phyloP scores from a whole-genome alignment of 2,888 invertebrate genomes.

The Eurytoma californica region DNA sequence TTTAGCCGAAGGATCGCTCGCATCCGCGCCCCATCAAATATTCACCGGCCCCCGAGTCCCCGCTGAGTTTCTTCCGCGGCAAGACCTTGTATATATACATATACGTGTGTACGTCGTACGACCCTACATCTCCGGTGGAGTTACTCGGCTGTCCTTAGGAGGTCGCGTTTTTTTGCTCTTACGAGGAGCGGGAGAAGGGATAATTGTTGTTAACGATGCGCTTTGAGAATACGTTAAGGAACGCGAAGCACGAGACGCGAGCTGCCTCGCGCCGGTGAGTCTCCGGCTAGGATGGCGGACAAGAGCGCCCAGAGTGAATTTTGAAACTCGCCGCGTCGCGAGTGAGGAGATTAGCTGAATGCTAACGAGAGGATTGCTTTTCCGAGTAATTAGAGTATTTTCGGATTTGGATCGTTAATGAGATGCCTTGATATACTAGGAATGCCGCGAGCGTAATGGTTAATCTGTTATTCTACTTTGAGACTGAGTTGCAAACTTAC shows the following conservation, averaged over 20 bases:
- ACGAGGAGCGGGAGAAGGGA: neutral
- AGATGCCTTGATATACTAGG: no score
- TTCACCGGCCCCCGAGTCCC: constrained; percentile 30
- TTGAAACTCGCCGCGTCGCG: neutral
- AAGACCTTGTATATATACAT: neutral
- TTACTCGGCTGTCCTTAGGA: neutral
- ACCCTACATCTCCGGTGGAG: no score
- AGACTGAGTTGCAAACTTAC: no score
- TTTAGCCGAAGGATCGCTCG: constrained; percentile 39
- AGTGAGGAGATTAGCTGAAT: no score
- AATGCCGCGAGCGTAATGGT: no score
- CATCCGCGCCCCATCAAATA: constrained; percentile 37
- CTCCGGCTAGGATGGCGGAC: neutral
- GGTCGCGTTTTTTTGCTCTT: neutral
- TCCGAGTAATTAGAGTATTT: neutral
- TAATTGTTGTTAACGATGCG: constrained; percentile 36
- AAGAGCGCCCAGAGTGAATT: neutral
- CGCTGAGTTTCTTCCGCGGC: constrained; percentile 34
- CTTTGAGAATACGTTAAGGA: constrained; percentile 19
- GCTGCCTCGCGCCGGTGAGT: neutral
- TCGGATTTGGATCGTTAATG: no score
- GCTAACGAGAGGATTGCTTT: neutral
- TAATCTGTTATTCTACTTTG: no score
- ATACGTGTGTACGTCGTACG: neutral
- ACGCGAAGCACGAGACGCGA: neutral